A percentile compares a stretch with the other conserved stretches of the same genome.
These are phyloP conservation scores for Plecotus auritus DNA, from an alignment of 2,113 vertebrate genomes.

Conservation along the genomic window DNA sequence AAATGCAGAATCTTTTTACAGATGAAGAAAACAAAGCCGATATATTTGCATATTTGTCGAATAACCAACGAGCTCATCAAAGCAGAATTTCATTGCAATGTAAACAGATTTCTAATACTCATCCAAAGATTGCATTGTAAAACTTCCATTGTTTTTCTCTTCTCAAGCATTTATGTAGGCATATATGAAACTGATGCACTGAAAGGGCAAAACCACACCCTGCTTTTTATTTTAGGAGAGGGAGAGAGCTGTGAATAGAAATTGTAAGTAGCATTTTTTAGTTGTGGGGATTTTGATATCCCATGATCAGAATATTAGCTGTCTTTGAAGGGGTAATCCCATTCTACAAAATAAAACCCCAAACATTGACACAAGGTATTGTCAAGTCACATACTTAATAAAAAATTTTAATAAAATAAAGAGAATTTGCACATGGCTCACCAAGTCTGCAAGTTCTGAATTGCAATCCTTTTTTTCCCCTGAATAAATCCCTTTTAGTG, in stretches of 20 bases:
- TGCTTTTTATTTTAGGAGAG: neutral
- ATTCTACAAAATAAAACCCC: neutral
- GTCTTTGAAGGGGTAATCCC: neutral
- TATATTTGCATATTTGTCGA: neutral
- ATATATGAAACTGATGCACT: neutral
- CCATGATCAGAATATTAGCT: neutral
- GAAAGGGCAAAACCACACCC: neutral
- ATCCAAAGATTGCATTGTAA: neutral
- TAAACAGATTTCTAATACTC: neutral
- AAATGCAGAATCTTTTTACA: neutral
- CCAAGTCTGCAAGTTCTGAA: too few species aligned
- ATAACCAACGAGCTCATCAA: neutral
- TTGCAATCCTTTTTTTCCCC: too few species aligned
- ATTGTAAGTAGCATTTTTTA: neutral
- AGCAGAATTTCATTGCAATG: neutral
- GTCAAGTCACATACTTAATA: neutral
- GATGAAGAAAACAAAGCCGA: neutral
- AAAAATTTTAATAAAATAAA: neutral
- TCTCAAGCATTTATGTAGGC: neutral
- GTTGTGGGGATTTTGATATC: neutral
- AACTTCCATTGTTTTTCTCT: constrained; percentile 14
- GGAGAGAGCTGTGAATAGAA: neutral
- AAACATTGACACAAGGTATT: neutral
- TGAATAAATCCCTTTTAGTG: too few species aligned
- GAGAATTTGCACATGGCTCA: too few species aligned